These are phyloP conservation scores for Protaetia brevitarsis DNA, from an alignment of 1,140 invertebrate species.

Conservation along the genomic window DNA sequence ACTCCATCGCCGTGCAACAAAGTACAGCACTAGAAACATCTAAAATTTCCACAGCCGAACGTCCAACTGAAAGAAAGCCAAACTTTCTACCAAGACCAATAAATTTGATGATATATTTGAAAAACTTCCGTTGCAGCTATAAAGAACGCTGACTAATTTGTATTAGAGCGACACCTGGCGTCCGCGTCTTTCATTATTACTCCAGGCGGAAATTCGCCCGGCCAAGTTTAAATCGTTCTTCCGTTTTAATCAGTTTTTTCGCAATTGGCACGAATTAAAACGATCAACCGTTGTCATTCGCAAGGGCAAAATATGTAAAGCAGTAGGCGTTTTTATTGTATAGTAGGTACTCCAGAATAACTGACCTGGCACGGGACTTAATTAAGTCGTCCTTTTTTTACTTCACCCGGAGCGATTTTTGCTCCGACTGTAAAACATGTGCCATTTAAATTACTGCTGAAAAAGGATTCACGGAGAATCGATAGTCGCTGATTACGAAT, in stretches of 20 bases:
- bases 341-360: neutral
- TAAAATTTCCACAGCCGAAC: neutral
- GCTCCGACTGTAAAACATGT: neutral
- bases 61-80: neutral
- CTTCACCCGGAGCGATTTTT: slow-evolving; percentile 10
- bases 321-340: neutral
- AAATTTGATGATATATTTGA: slow-evolving; percentile 16
- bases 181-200: neutral
- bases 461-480: slow-evolving; percentile 1
- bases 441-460: slow-evolving; percentile 1
- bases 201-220: neutral
- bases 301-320: slow-evolving; percentile 1
- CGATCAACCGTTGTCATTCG: slow-evolving; percentile 1
- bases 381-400: no score
- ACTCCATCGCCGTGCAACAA: no score
- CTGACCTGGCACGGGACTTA: neutral
- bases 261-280: neutral
- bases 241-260: neutral
- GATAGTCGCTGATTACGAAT: slow-evolving; percentile 10
- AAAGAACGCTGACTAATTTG: slow-evolving; percentile 14
- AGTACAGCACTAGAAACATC: no score
- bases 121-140: slow-evolving; percentile 16
- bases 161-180: slow-evolving; percentile 4
- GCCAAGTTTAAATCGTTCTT: neutral
- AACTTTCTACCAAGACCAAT: neutral